A percentile compares a stretch with the other conserved stretches of the same genome.
Evolutionary conservation across 2,797 vertebrate species (phyloP).

Genomic region (Phrynocephalus vlangalii): DNA sequence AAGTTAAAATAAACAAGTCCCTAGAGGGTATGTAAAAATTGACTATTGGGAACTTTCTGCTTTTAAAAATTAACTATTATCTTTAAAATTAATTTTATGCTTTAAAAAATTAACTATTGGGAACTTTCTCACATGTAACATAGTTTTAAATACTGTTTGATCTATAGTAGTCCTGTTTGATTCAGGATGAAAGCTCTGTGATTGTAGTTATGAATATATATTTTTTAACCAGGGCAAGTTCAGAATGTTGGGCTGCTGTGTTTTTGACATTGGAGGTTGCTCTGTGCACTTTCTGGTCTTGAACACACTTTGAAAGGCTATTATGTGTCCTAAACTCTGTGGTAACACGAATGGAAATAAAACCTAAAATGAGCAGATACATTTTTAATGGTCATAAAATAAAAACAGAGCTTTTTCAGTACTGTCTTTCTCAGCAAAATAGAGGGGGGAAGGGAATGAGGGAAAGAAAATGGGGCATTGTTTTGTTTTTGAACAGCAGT

Average conservation of each 20-base stretch:
- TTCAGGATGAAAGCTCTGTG: neutral
- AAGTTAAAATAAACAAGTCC: too few species aligned
- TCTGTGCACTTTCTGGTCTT: neutral
- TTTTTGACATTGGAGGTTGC: neutral
- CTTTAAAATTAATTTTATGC: too few species aligned
- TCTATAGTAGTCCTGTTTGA: slow-evolving; percentile 6
- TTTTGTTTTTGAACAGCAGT: neutral
- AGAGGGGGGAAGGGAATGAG: neutral
- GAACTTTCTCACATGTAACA: neutral
- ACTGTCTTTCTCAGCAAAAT: slow-evolving; percentile 2
- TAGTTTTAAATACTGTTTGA: neutral
- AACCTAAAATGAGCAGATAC: neutral
- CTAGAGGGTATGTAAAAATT: too few species aligned
- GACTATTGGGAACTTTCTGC: too few species aligned
- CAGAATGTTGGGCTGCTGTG: neutral
- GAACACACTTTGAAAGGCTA: neutral
- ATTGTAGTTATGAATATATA: neutral
- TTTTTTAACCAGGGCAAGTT: neutral
- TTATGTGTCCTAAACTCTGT: neutral
- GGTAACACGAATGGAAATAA: neutral
- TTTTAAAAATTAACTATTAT: too few species aligned
- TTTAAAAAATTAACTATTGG: neutral
- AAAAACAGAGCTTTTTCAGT: slow-evolving; percentile 17
- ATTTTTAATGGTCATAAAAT: neutral
- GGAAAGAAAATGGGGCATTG: neutral